phyloP scores from a whole-genome alignment of 2,113 vertebrate genomes.

The Ammodytes dubius region DNA sequence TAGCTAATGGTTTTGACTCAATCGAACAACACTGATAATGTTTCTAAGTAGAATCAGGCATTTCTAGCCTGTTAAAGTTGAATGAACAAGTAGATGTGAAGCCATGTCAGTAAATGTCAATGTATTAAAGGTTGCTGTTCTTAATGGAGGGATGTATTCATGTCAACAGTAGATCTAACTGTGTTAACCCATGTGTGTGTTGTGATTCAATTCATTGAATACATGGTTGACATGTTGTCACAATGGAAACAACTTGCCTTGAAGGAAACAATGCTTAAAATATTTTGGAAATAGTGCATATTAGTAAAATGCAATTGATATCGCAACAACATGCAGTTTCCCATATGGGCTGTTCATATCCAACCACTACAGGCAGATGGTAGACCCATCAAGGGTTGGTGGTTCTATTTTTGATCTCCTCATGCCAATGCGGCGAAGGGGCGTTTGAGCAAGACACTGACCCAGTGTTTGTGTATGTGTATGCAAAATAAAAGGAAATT shows the following conservation, averaged over 20 bases:
- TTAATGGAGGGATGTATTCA: neutral
- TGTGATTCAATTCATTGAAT: neutral
- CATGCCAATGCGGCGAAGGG: neutral
- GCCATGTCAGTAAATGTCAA: neutral
- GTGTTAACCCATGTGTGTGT: neutral
- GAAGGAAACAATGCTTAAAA: neutral
- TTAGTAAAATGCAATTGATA: neutral
- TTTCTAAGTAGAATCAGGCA: neutral
- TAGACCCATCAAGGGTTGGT: neutral
- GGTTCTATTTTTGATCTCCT: neutral
- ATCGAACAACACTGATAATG: neutral
- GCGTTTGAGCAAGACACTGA: neutral
- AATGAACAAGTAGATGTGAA: neutral
- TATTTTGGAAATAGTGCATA: neutral
- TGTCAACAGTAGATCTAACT: neutral
- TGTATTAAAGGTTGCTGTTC: neutral
- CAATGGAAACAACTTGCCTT: neutral
- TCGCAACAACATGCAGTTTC: neutral
- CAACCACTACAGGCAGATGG: neutral
- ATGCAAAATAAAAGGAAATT: neutral
- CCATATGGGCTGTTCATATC: neutral
- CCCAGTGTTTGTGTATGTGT: neutral
- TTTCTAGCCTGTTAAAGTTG: neutral
- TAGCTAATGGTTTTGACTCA: neutral
- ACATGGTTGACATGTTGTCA: neutral